phyloP scores from a whole-genome alignment of 2,113 vertebrate species.

The Notarius quadriscutis region DNA sequence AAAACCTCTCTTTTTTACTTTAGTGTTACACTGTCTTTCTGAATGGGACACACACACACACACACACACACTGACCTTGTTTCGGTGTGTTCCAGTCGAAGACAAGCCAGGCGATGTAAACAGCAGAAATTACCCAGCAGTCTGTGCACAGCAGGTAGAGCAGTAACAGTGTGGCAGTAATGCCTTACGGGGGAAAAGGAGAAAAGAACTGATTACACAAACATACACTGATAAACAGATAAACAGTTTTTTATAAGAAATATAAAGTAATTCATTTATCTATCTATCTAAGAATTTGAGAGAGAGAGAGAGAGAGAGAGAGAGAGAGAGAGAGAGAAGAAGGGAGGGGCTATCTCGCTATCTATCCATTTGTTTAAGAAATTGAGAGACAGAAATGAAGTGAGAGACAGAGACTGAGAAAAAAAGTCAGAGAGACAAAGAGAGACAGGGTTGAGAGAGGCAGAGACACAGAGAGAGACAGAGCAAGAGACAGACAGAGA shows the following conservation, averaged over 20 bases:
- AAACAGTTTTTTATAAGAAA: neutral
- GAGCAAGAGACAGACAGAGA: neutral
- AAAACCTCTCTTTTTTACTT: neutral
- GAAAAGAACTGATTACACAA: neutral
- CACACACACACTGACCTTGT: conserved; percentile 75
- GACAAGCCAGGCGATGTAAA: conserved; percentile 91
- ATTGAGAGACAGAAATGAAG: neutral
- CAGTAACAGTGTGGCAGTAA: conserved; percentile 79
- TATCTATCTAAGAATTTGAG: neutral
- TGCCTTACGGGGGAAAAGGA: conserved; percentile 71
- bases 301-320: neutral
- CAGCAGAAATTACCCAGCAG: conserved; percentile 85
- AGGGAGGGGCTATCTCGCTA: neutral
- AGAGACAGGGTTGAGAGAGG: neutral
- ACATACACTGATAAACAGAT: neutral
- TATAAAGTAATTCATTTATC: neutral
- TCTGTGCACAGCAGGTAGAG: conserved; percentile 93
- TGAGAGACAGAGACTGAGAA: neutral
- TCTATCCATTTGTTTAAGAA: neutral
- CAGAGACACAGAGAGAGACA: too few relatives aligned
- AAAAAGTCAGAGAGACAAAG: neutral
- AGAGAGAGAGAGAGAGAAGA: conserved; percentile 1
- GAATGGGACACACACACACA: neutral
- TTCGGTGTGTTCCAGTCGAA: conserved; percentile 97
- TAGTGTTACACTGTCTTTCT: neutral